Evolutionary conservation across 1,140 invertebrate species (phyloP).

Genomic region (Choristoneura fumiferana): DNA sequence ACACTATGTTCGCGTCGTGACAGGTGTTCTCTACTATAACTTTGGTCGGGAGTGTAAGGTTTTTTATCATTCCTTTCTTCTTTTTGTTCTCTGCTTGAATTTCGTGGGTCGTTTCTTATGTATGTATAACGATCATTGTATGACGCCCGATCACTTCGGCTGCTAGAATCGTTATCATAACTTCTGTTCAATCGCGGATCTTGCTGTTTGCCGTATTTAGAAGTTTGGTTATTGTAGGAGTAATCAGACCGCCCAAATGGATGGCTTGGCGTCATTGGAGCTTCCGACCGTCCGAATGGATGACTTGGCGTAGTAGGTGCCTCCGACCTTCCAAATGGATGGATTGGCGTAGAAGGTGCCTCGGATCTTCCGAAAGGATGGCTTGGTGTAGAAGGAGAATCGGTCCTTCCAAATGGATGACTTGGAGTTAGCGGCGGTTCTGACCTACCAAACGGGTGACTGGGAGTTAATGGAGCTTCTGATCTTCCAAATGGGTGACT

Average conservation of each 20-base stretch:
- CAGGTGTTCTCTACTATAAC: constrained; percentile 31
- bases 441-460: constrained; percentile 10
- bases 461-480: constrained; percentile 23
- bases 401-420: constrained; percentile 28
- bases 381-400: constrained; percentile 27
- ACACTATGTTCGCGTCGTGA: constrained; percentile 35
- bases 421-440: constrained; percentile 22
- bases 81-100: constrained; percentile 35
- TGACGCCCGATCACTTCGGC: constrained; percentile 26
- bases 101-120: constrained; percentile 28
- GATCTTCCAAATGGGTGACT: constrained; percentile 23
- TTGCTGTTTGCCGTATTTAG: constrained; percentile 39
- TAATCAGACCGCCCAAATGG: constrained; percentile 22
- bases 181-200: constrained; percentile 55
- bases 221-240: constrained; percentile 33
- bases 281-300: constrained; percentile 38
- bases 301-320: constrained; percentile 32
- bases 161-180: constrained; percentile 33
- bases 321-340: constrained; percentile 31
- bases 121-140: constrained; percentile 34
- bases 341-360: constrained; percentile 22
- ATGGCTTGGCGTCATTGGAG: constrained; percentile 33
- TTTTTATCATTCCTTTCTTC: constrained; percentile 40
- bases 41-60: constrained; percentile 32
- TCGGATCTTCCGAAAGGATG: constrained; percentile 33